phyloP scores from a whole-genome alignment of 1,140 invertebrate species.

The Pomacea maculata region DNA sequence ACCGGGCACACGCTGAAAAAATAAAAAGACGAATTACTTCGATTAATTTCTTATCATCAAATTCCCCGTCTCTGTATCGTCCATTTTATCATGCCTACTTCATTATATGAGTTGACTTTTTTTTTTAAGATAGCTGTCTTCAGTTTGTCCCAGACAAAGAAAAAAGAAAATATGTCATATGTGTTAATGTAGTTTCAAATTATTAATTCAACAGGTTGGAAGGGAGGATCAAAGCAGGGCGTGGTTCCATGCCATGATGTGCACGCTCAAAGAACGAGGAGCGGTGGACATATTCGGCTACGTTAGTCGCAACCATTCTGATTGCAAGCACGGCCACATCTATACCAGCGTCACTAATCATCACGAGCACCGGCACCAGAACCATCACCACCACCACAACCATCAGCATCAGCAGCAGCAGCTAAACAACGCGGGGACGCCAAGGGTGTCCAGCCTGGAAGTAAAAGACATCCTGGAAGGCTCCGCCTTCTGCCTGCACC shows the following conservation, averaged over 20 bases:
- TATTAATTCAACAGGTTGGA: slow-evolving; percentile 1
- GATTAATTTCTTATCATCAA: too few species aligned
- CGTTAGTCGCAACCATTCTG: slow-evolving; percentile 12
- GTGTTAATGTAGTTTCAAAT: too few species aligned
- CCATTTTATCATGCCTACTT: too few species aligned
- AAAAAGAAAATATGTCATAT: too few species aligned
- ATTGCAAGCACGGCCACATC: slow-evolving; percentile 18
- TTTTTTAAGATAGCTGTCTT: too few species aligned
- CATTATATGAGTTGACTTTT: too few species aligned
- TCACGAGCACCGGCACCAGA: background rate
- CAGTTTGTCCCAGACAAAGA: too few species aligned
- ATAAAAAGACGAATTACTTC: too few species aligned
- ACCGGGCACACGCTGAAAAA: too few species aligned
- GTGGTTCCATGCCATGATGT: slow-evolving; percentile 43
- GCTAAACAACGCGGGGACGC: background rate
- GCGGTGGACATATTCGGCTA: slow-evolving; percentile 45
- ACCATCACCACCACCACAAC: background rate
- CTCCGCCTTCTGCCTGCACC: slow-evolving; percentile 46
- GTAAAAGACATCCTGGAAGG: background rate
- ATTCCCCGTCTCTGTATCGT: too few species aligned
- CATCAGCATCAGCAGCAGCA: background rate
- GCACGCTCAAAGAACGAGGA: slow-evolving; percentile 41
- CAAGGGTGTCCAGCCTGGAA: background rate
- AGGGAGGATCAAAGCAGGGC: slow-evolving; percentile 50
- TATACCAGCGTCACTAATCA: background rate